A percentile compares a stretch with the other conserved stretches of the same genome.
phyloP scores from a whole-genome alignment of 1,140 invertebrate species.

The Whitmania pigra region DNA sequence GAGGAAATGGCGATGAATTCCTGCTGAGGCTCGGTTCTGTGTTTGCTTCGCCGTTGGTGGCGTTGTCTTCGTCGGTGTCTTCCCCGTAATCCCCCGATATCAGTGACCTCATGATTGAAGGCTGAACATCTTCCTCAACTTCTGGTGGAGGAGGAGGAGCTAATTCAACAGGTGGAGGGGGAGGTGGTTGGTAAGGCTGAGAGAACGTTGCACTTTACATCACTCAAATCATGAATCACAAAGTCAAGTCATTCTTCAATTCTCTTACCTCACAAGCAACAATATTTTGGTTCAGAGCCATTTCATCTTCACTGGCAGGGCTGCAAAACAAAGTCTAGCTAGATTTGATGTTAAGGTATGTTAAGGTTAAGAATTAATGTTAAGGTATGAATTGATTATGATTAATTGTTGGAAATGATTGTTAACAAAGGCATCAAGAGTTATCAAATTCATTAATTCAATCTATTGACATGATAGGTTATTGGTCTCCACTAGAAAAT shows the following conservation, averaged over 20 bases:
- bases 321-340: too few species aligned
- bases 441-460: too few species aligned
- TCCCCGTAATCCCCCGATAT: slow-evolving; percentile 9
- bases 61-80: slow-evolving; percentile 2
- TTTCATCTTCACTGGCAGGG: too few species aligned
- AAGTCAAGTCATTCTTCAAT: too few species aligned
- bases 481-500: slow-evolving; percentile 23
- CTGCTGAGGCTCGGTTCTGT: slow-evolving; percentile 33
- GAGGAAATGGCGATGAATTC: slow-evolving; percentile 37
- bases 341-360: too few species aligned
- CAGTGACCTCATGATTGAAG: slow-evolving; percentile 12
- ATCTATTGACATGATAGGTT: slow-evolving; percentile 7
- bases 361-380: too few species aligned
- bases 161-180: slow-evolving; percentile 11
- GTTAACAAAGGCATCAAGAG: too few species aligned
- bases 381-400: too few species aligned
- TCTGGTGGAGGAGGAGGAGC: slow-evolving; percentile 18
- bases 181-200: slow-evolving; percentile 23
- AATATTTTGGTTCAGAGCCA: too few species aligned
- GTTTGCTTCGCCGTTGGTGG: slow-evolving; percentile 28
- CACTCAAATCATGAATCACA: too few species aligned
- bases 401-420: too few species aligned
- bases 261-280: too few species aligned
- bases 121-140: slow-evolving; percentile 22
- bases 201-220: slow-evolving; percentile 17